Conservation (phyloP, 2,797 vertebrate genomes). For the Leptodactylus fallax region DNA sequence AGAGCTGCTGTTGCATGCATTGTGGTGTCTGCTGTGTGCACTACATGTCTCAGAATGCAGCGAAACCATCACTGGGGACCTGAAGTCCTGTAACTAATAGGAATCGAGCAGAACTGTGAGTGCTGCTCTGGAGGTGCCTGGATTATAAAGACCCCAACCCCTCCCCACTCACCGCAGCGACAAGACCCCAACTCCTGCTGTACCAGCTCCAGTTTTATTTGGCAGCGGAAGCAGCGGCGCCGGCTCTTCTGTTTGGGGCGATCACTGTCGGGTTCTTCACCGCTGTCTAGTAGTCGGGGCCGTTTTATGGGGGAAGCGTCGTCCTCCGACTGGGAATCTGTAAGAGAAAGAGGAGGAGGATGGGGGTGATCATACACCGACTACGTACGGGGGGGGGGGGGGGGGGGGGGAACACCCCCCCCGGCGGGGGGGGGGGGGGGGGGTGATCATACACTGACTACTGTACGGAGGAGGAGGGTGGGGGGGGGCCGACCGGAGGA, state of each 20-base stretch:
- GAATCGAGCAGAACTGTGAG: not conserved
- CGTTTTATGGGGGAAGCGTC: slow-evolving; percentile 92
- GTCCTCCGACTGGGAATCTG: slow-evolving; percentile 92
- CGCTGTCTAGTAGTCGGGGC: slow-evolving; percentile 81
- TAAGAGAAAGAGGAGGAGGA: slow-evolving; percentile 57
- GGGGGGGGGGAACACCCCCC: no score
- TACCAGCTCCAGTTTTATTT: slow-evolving; percentile 98
- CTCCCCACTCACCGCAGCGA: slow-evolving; percentile 87
- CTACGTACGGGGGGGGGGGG: no score
- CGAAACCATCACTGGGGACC: not conserved
- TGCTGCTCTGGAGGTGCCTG: not conserved
- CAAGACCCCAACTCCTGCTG: slow-evolving; percentile 98
- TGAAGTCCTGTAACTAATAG: no score
- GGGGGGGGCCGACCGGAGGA: no score
- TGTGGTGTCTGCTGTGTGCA: not conserved
- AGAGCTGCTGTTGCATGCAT: no score
- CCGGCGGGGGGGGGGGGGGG: no score
- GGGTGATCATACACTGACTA: no score
- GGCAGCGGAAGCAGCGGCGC: slow-evolving; percentile 97
- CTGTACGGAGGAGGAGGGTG: no score
- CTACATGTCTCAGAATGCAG: not conserved
- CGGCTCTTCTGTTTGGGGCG: slow-evolving; percentile 94
- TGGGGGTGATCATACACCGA: not conserved
- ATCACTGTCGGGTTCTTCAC: slow-evolving; percentile 83
- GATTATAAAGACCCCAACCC: not conserved